Base-by-base conservation (phyloP, 2,888 invertebrate genomes). In the Limenitis camilla region DNA sequence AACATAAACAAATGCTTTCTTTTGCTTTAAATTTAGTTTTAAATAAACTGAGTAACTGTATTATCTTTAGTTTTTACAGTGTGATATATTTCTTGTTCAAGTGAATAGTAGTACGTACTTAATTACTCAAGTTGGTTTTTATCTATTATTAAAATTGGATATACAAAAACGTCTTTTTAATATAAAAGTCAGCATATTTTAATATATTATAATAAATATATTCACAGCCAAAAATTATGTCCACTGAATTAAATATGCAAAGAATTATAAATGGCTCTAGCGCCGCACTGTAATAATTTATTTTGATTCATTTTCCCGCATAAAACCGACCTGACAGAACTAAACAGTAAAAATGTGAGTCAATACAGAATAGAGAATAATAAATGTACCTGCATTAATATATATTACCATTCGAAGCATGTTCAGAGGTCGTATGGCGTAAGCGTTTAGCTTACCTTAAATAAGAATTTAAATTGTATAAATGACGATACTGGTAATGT, bases 401-500 rank as follows among this genome's bases (percentile, higher is more conserved):
- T 42, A 45, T 65, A 61, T 60, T 55, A n/a, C 61, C 63, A 62
- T 61, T 60, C 57, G 31, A 11, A 32, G 43, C 61, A 59, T 52
- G 60, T 59, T 53, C 56, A 47, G 44, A 42, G 51, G 40, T 45
- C 46, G 54, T 39, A 28, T 48, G 39, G 35, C 33, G 36, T 36
- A 49, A 44, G 45, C 45, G 55, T 19, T 44, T 44, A 39, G 40
- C 6, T 43, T 41, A 40, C 40, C 35, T 49, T 49, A 41, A 49
- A 41, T 29, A 11, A 19, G 29, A 29, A 49, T 41, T 41, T 35
- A 28, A 41, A 40, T 49, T 49, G 35, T 30, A 30, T 41, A 48
- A 32, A 40, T 33, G 28, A 41, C n/a, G n/a, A n/a, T n/a, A n/a
- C n/a, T n/a, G n/a, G n/a, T n/a, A n/a, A n/a, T n/a, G n/a, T n/a